Conservation (phyloP, 2,888 invertebrate species). For the Cerceris ruficornis region DNA sequence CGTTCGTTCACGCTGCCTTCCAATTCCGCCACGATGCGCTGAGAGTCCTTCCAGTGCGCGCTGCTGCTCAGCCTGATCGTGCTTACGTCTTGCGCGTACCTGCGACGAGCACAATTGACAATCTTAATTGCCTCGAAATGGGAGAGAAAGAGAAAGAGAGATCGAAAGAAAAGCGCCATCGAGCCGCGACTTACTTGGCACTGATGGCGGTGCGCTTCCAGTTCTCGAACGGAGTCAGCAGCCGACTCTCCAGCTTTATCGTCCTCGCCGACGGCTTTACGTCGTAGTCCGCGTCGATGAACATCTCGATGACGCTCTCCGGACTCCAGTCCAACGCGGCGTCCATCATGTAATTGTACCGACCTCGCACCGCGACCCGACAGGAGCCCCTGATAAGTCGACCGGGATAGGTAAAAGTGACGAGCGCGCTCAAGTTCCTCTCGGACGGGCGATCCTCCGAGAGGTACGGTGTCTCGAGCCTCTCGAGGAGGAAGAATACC, state of each 20-base stretch:
- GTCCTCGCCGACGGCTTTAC: slow-evolving; percentile 80
- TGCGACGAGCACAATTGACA: slow-evolving; percentile 56
- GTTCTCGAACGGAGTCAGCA: slow-evolving; percentile 84
- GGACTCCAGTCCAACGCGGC: slow-evolving; percentile 88
- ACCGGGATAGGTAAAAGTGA: slow-evolving; percentile 89
- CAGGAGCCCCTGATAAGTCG: slow-evolving; percentile 88
- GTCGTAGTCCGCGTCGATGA: slow-evolving; percentile 85
- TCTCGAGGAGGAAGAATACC: slow-evolving; percentile 85
- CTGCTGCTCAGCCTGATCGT: slow-evolving; percentile 83
- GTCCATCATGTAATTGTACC: slow-evolving; percentile 80
- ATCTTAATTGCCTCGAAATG: too few species aligned
- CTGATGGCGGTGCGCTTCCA: slow-evolving; percentile 84
- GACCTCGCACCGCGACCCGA: slow-evolving; percentile 84
- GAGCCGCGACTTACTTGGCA: slow-evolving; percentile 80
- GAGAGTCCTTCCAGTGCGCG: slow-evolving; percentile 85
- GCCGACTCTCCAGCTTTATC: slow-evolving; percentile 81
- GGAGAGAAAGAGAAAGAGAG: neutral
- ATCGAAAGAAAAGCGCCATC: neutral
- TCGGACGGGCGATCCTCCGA: slow-evolving; percentile 58
- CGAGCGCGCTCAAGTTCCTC: slow-evolving; percentile 86
- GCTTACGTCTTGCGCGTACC: slow-evolving; percentile 83
- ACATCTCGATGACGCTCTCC: slow-evolving; percentile 85
- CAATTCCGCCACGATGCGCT: slow-evolving; percentile 84
- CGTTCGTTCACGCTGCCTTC: slow-evolving; percentile 82
- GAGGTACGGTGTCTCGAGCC: slow-evolving; percentile 55